Evolutionary conservation across 2,888 invertebrate genomes (phyloP), one percentile per base, ranked within the genome.

Genomic region (Catocala fraxini): DNA sequence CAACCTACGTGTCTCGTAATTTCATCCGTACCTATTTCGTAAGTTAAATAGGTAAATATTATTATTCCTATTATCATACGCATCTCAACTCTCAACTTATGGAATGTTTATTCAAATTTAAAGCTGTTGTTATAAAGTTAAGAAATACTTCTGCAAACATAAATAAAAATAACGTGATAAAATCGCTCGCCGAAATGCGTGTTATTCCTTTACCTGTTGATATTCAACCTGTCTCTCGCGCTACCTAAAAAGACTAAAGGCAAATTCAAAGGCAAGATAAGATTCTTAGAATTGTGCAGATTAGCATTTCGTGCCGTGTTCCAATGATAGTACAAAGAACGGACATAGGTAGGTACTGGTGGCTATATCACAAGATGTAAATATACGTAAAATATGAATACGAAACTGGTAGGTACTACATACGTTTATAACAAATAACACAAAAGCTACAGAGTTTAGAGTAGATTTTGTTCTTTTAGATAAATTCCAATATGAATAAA

Each of bases 151-250:
- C 47, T 10, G 10, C 10, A 25, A 10, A 13, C 10, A 33, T 7
- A 12, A 12, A 12, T 5, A 47, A 33, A 47, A 47, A 15, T 7
- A 15, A 33, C 5, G 6, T 6, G 39, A 48, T 12, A 45, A 46
- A 35, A 10, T 49, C 11, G 11, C 57, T 70, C 12, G 54, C 51
- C 56, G 41, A 61, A 59, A 68, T 58, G 13, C 52, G 11, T 45
- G 9, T 62, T 47, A 54, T 48, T 39, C 48, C 34, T 71, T 59
- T 77, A 75, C 70, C 73, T 75, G 70, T 58, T 70, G 64, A 70
- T 63, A 70, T 52, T 25, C 41, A 60, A 60, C 56, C 52, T 55
- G 67, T 60, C 67, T 59, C 57, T 55, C 55, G 6, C 34, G 35
- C n/a, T 53, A 34, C 62, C 56, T 56, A 61, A 73, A 75, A 69